phyloP scores from a whole-genome alignment of 2,113 vertebrate genomes.

The Penelope pileata region DNA sequence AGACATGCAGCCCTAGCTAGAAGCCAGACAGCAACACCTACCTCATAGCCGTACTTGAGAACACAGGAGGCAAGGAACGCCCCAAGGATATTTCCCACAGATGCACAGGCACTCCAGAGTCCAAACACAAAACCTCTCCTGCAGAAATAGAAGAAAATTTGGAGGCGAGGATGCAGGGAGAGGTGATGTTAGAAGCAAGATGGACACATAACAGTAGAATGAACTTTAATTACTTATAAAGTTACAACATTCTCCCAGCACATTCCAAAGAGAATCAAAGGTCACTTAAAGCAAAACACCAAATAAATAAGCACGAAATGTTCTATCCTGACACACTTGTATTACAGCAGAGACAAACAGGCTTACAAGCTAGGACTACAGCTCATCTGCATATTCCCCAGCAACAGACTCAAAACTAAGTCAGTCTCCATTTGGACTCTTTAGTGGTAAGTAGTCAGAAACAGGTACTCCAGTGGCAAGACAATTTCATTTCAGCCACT shows the following conservation, averaged over 20 bases:
- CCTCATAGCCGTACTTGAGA: conserved; percentile 95
- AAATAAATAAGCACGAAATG: neutral
- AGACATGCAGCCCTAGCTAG: neutral
- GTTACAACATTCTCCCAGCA: neutral
- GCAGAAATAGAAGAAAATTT: neutral
- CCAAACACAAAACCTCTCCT: conserved; percentile 96
- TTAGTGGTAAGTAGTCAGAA: neutral
- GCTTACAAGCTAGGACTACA: neutral
- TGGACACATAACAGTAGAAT: neutral
- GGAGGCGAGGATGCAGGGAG: accelerated
- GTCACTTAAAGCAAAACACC: neutral
- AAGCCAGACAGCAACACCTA: conserved; percentile 57
- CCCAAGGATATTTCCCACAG: conserved; percentile 95
- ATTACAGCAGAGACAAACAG: neutral
- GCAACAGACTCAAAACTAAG: neutral
- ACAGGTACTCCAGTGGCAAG: neutral
- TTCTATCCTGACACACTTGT: neutral
- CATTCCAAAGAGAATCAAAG: neutral
- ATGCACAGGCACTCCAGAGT: conserved; percentile 96
- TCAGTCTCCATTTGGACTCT: neutral
- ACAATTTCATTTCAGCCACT: neutral
- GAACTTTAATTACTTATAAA: neutral
- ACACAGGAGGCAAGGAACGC: conserved; percentile 94
- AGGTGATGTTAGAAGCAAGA: neutral
- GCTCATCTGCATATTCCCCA: neutral